These are phyloP conservation scores for Telenomus remus DNA, from an alignment of 1,140 invertebrate species.

Conservation along the genomic window DNA sequence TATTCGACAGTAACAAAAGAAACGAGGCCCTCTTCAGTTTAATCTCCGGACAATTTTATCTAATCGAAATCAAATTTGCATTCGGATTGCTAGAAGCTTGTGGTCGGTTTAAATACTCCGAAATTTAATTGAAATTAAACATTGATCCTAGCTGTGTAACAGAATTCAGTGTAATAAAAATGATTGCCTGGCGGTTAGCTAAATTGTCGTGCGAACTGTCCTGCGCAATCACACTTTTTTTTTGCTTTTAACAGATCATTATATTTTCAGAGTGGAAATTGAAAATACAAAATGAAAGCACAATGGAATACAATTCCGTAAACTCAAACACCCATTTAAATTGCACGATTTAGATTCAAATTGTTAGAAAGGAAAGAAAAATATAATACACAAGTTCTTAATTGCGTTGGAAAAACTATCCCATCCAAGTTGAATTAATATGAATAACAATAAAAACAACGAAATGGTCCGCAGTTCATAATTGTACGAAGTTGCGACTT, in stretches of 20 bases:
- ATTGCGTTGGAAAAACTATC: no score
- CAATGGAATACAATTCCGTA: no score
- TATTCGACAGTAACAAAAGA: no score
- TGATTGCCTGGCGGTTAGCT: background rate
- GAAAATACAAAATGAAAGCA: background rate
- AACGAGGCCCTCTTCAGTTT: background rate
- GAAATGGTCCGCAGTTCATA: no score
- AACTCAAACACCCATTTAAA: no score
- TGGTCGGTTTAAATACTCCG: background rate
- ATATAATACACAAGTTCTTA: no score
- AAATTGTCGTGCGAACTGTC: background rate
- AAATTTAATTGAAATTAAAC: slow-evolving; percentile 19
- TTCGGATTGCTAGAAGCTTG: background rate
- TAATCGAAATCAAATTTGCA: slow-evolving; percentile 17
- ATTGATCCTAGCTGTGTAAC: slow-evolving; percentile 12
- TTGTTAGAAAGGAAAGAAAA: no score
- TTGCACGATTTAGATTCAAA: no score
- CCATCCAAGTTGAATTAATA: no score
- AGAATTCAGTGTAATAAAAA: slow-evolving; percentile 3
- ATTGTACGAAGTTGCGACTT: no score
- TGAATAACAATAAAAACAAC: no score
- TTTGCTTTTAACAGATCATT: background rate
- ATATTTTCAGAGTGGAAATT: background rate
- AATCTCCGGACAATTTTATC: no score
- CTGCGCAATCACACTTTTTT: background rate